Conservation (phyloP, 2,888 invertebrate genomes). For the Augiades crinisus region DNA sequence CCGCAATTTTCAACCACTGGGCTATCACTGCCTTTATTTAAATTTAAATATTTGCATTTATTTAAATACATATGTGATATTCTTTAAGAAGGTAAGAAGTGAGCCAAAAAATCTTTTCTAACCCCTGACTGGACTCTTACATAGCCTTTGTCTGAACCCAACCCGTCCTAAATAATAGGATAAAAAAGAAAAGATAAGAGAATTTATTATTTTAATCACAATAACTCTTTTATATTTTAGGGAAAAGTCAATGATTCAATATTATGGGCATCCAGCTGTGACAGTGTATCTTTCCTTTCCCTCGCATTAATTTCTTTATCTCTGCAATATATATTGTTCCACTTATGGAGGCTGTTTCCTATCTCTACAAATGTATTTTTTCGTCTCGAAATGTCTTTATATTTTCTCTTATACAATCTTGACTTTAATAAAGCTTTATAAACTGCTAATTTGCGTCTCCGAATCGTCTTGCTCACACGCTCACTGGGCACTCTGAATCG, state of each 20-base stretch:
- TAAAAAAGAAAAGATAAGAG: no score
- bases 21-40: no score
- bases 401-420: slow-evolving; percentile 3
- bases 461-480: background rate
- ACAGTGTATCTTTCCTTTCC: slow-evolving; percentile 13
- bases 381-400: slow-evolving; percentile 11
- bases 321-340: slow-evolving; percentile 20
- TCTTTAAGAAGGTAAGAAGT: no score
- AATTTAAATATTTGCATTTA: no score
- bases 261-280: slow-evolving; percentile 11
- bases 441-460: background rate
- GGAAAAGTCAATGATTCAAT: background rate
- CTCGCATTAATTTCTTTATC: slow-evolving; percentile 19
- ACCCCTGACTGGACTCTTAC: no score
- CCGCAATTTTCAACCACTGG: no score
- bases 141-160: no score
- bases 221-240: no score
- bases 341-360: slow-evolving; percentile 19
- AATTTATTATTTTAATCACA: no score
- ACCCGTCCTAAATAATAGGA: no score
- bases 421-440: background rate
- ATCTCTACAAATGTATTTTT: slow-evolving; percentile 16
- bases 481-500: background rate
- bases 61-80: no score
- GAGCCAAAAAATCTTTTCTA: no score